Conservation (phyloP, 1,140 invertebrate genomes). For the Papilio machaon region DNA sequence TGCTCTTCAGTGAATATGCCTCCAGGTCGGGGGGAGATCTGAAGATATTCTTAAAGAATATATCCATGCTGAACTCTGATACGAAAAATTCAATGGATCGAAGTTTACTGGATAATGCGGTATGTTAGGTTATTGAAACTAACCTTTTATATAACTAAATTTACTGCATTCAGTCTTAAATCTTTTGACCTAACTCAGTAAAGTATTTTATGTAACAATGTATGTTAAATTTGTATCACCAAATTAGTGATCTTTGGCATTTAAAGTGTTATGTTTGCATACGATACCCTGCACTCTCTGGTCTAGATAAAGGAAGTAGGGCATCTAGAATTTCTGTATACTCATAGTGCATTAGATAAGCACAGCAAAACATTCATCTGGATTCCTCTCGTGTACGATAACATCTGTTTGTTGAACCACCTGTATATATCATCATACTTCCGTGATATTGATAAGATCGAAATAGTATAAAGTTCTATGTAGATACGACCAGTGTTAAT, state of each 20-base stretch:
- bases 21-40: constrained; percentile 54
- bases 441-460: not conserved
- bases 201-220: not conserved
- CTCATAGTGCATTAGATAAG: not conserved
- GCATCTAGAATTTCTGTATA: constrained; percentile 10
- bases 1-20: constrained; percentile 66
- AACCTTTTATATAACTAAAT: not conserved
- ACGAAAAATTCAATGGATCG: constrained; percentile 43
- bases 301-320: constrained; percentile 6
- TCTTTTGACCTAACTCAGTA: not conserved
- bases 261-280: not conserved
- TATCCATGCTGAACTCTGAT: constrained; percentile 50
- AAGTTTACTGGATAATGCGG: constrained; percentile 46
- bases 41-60: constrained; percentile 57
- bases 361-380: not conserved
- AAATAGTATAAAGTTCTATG: not conserved
- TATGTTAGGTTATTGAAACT: constrained; percentile 46
- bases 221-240: not conserved
- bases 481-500: not conserved
- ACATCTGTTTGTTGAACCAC: not conserved
- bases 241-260: not conserved
- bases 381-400: not conserved
- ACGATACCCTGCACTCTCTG: not conserved
- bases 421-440: not conserved
- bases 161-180: not conserved